Evolutionary conservation across 2,797 vertebrate species (phyloP), one percentile per base, ranked within the genome.

Genomic region (Smutsia temminckii): DNA sequence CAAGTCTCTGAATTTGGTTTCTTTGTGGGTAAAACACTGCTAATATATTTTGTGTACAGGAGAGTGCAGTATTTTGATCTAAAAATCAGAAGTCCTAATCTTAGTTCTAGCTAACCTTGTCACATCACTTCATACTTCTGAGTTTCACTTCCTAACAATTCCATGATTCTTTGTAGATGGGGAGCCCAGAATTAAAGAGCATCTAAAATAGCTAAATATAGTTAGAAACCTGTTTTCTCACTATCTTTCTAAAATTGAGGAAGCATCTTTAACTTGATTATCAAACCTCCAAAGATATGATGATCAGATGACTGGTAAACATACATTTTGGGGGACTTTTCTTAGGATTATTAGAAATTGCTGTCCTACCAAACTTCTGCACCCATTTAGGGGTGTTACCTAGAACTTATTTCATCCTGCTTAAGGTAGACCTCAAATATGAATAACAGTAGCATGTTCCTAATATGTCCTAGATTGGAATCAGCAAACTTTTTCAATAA

Each of bases 221-320:
- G 25, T 71, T 68, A 85, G 32, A 89, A 90, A 25, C 5, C 72
- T 79, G 12, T 40, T 91, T 63, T 57, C 10, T 92, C 18, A 16
- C 20, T 55, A 85, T 34, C 11, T 77, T 89, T 13, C 55, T 89
- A 64, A 61, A 80, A 74, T 89, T 85, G 23, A 81, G 10, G 6
- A 87, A 84, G 18, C n/a, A 51, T 89, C 53, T 23, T 86, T 96
- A 94, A 46, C 23, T 81, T 86, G 11, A 29, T 79, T 94, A 32
- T 27, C 3, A 90, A 93, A 83, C 37, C 34, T 75, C 42, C 40
- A 57, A 68, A 85, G 27, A 40, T 29, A 17, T 10, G 12, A 23
- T 29, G 23, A 68, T 69, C 20, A 51, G 53, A 84, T 79, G 32
- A 83, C 27, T 27, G 27, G 23, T 40, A 80, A 91, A 80, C 61